Percentiles rank a stretch among this genome's conserved stretches.
These are phyloP conservation scores for Psococerastis gibbosa DNA, from an alignment of 2,888 invertebrate genomes.

Conservation along the genomic window DNA sequence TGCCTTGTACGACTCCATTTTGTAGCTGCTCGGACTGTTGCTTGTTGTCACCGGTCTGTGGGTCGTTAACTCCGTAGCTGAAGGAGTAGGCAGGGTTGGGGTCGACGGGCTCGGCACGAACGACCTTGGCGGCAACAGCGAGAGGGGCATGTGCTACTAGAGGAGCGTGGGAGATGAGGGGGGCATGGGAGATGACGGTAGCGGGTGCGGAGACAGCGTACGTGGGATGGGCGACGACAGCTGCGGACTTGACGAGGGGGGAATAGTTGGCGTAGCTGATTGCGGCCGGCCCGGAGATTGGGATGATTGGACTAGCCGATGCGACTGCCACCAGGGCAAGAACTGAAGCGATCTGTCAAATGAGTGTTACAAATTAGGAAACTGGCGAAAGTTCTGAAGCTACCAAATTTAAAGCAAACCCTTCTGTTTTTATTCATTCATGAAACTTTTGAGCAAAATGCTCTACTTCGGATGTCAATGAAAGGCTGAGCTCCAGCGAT, in stretches of 20 bases:
- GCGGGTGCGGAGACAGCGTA: conserved; percentile 8
- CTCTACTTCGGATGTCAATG: no score
- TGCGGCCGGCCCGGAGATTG: not conserved
- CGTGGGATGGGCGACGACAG: not conserved
- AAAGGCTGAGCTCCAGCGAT: no score
- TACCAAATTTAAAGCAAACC: no score
- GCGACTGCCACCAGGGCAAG: not conserved
- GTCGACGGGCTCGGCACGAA: conserved; percentile 31
- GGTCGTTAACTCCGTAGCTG: conserved; percentile 33
- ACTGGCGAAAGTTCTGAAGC: no score
- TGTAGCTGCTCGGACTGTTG: conserved; percentile 31
- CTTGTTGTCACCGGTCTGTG: conserved; percentile 33
- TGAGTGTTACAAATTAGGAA: no score
- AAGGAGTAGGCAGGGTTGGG: conserved; percentile 34
- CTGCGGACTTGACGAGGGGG: not conserved
- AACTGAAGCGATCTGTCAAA: not conserved
- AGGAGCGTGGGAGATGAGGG: conserved; percentile 1
- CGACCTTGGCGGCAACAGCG: conserved; percentile 21
- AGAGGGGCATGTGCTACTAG: not conserved
- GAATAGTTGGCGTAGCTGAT: not conserved
- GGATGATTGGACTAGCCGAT: not conserved
- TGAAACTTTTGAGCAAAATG: no score
- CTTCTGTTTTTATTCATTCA: no score
- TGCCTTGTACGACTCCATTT: conserved; percentile 34
- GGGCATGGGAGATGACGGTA: not conserved